Percentiles rank a stretch among this genome's conserved stretches.
These are phyloP conservation scores for Pardosa pseudoannulata DNA, from an alignment of 2,888 invertebrate genomes.

Conservation along the genomic window DNA sequence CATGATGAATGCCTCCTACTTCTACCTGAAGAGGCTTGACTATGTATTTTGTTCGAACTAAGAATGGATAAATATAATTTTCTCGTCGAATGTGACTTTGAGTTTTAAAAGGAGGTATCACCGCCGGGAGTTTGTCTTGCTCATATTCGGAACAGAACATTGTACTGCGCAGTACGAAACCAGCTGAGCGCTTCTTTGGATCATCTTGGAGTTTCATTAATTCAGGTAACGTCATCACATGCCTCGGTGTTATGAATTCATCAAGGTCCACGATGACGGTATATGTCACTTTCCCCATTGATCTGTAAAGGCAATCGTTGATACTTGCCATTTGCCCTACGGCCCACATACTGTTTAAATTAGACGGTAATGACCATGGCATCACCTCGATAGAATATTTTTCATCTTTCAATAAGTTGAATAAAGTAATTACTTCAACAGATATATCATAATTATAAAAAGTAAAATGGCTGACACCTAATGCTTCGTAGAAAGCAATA, in stretches of 20 bases:
- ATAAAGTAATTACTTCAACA: not conserved
- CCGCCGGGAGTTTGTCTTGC: conserved; percentile 20
- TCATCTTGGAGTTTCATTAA: conserved; percentile 18
- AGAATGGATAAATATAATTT: conserved; percentile 54
- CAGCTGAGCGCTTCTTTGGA: not conserved
- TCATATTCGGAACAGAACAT: conserved; percentile 54
- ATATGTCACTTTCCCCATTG: conserved; percentile 23
- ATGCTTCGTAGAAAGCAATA: conserved; percentile 75
- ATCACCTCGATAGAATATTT: conserved; percentile 38
- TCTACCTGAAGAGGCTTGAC: conserved; percentile 22
- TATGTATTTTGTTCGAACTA: conserved; percentile 51
- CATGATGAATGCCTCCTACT: conserved; percentile 42
- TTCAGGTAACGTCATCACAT: conserved; percentile 32
- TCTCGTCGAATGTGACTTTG: conserved; percentile 45
- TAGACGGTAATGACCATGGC: conserved; percentile 53
- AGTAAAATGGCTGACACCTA: conserved; percentile 61
- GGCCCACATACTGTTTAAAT: conserved; percentile 50
- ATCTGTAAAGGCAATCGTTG: conserved; percentile 63
- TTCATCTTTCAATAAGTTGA: conserved; percentile 1
- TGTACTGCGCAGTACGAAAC: conserved; percentile 41
- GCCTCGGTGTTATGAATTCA: conserved; percentile 58
- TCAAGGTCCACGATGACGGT: conserved; percentile 63
- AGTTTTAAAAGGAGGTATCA: conserved; percentile 35
- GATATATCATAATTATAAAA: conserved; percentile 47
- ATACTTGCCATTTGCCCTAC: conserved; percentile 63